A percentile compares a stretch with the other conserved stretches of the same genome.
phyloP scores from a whole-genome alignment of 2,888 invertebrate genomes.

The Choreutis nemorana region DNA sequence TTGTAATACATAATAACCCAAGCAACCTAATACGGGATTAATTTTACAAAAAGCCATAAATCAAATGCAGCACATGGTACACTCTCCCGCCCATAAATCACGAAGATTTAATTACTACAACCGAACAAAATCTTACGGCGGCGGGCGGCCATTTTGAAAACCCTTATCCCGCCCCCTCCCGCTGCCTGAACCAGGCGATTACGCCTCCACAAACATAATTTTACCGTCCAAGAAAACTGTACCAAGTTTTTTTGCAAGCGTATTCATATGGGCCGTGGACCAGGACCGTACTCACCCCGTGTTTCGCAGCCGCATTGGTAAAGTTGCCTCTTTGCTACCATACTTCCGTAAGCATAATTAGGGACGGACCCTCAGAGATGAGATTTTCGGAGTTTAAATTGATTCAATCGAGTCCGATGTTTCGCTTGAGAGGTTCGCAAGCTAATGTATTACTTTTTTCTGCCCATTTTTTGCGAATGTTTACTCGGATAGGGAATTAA shows the following conservation, averaged over 20 bases:
- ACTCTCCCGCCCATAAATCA: conserved; percentile 52
- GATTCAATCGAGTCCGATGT: conserved; percentile 60
- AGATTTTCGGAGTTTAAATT: conserved; percentile 60
- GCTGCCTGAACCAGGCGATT: conserved; percentile 57
- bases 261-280: not conserved
- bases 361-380: conserved; percentile 57
- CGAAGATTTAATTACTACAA: conserved; percentile 64
- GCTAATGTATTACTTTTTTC: conserved; percentile 19
- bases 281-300: conserved; percentile 3
- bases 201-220: conserved; percentile 35
- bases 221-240: not conserved
- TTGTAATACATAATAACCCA: conserved; percentile 12
- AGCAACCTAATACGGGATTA: conserved; percentile 29
- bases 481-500: conserved; percentile 38
- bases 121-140: conserved; percentile 60
- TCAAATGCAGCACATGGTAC: conserved; percentile 45
- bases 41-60: conserved; percentile 51
- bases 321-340: conserved; percentile 42
- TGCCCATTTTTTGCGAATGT: conserved; percentile 20
- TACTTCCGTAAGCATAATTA: conserved; percentile 61
- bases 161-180: conserved; percentile 46
- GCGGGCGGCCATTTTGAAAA: conserved; percentile 46
- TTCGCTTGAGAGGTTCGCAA: conserved; percentile 36
- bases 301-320: conserved; percentile 18
- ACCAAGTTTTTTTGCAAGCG: not conserved